phyloP scores from a whole-genome alignment of 2,888 invertebrate genomes.

The Phania funesta region DNA sequence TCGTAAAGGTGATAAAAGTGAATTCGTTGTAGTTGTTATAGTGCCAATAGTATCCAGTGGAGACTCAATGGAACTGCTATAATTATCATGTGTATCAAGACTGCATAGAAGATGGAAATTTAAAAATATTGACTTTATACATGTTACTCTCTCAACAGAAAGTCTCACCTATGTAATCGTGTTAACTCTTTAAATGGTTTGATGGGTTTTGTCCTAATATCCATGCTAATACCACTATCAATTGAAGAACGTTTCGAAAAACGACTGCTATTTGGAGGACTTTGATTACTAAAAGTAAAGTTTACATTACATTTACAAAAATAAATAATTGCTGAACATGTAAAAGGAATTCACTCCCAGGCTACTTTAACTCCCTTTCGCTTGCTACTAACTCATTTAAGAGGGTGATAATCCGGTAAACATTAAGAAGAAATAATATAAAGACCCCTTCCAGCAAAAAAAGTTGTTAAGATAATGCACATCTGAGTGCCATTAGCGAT shows the following conservation, averaged over 20 bases:
- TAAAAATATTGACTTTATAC: background rate
- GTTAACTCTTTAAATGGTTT: slow-evolving; percentile 81
- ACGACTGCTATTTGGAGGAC: slow-evolving; percentile 78
- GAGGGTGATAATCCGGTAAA: too few relatives aligned
- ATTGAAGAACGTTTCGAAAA: slow-evolving; percentile 88
- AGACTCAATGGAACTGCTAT: slow-evolving; percentile 79
- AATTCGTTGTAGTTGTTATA: slow-evolving; percentile 73
- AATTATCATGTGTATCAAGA: slow-evolving; percentile 80
- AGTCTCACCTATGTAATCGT: slow-evolving; percentile 76
- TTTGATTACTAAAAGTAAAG: slow-evolving; percentile 76
- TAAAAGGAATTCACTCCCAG: too few relatives aligned
- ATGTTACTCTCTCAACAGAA: background rate
- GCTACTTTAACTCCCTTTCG: too few relatives aligned
- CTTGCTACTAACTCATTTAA: too few relatives aligned
- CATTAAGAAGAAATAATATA: too few relatives aligned
- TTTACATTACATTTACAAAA: background rate
- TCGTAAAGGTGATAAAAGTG: slow-evolving; percentile 82
- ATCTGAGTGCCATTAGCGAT: too few relatives aligned
- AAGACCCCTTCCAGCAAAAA: too few relatives aligned
- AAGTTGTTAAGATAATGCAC: too few relatives aligned
- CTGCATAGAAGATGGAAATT: slow-evolving; percentile 58
- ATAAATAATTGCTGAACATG: too few relatives aligned
- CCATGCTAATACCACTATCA: slow-evolving; percentile 90
- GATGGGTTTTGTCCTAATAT: slow-evolving; percentile 80
- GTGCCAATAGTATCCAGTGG: slow-evolving; percentile 76